Conservation (phyloP, 2,113 vertebrate species). For the Psittacara wagleri region DNA sequence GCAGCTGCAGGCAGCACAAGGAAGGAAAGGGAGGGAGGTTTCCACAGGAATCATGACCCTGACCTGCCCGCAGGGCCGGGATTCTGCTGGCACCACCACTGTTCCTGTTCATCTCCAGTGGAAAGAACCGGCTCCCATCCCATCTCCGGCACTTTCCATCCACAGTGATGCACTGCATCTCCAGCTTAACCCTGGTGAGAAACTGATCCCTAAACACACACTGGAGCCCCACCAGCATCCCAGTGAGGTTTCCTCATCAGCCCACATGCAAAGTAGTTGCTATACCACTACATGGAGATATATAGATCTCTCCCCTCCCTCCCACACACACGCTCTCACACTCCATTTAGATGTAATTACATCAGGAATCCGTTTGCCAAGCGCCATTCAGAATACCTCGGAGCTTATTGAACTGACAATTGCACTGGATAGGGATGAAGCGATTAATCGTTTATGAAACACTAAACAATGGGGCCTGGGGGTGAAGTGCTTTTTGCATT, state of each 20-base stretch:
- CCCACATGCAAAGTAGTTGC: rapidly evolving
- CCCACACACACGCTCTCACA: not conserved
- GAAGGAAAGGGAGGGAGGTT: not conserved
- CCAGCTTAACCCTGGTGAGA: not conserved
- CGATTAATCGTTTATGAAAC: constrained; percentile 65
- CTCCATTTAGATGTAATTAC: constrained; percentile 44
- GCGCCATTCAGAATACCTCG: not conserved
- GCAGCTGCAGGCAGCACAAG: not conserved
- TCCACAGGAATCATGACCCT: not conserved
- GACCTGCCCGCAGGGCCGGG: not conserved
- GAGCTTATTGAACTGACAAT: constrained; percentile 62
- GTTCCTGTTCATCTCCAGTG: not conserved
- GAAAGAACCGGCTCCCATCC: not conserved
- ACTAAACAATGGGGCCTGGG: constrained; percentile 52
- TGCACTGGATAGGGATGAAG: constrained; percentile 57
- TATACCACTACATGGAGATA: rapidly evolving
- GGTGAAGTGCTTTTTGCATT: constrained; percentile 50
- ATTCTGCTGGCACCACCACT: rapidly evolving
- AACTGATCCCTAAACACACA: rapidly evolving
- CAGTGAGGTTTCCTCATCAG: rapidly evolving
- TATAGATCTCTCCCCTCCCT: rapidly evolving
- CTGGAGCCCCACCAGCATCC: not conserved
- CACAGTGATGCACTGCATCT: not conserved
- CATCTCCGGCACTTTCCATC: not conserved
- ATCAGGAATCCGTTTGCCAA: constrained; percentile 23